Evolutionary conservation across 2,797 vertebrate genomes (phyloP).

Genomic region (Helicolenus hilgendorfi): DNA sequence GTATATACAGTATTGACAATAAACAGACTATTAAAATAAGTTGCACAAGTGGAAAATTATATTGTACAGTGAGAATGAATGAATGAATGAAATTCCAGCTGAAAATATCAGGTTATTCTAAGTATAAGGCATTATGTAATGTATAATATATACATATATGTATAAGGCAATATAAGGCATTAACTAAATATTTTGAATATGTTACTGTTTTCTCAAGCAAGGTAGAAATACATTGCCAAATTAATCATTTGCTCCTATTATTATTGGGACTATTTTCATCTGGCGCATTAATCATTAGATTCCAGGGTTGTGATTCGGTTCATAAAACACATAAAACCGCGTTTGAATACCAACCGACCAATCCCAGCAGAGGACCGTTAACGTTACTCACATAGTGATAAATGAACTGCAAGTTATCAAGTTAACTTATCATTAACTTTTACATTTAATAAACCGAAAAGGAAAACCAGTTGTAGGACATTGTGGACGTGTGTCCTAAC

Average conservation of each 20-base stretch:
- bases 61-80: too few species aligned
- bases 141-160: too few species aligned
- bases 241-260: not conserved
- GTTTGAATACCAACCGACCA: conserved; percentile 17
- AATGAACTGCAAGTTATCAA: not conserved
- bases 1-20: too few species aligned
- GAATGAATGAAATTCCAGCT: too few species aligned
- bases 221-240: not conserved
- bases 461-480: not conserved
- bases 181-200: not conserved
- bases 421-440: not conserved
- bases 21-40: too few species aligned
- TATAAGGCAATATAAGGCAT: not conserved
- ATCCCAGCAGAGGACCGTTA: not conserved
- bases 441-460: not conserved
- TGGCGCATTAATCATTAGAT: not conserved
- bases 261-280: not conserved
- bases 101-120: too few species aligned
- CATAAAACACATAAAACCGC: not conserved
- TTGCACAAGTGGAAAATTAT: too few species aligned
- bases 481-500: not conserved
- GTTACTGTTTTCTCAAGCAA: not conserved
- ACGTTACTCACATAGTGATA: accelerated
- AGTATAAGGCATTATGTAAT: too few species aligned
- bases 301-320: not conserved